Evolutionary conservation across 2,113 vertebrate species (phyloP).

Genomic region (Lepisosteus oculatus): DNA sequence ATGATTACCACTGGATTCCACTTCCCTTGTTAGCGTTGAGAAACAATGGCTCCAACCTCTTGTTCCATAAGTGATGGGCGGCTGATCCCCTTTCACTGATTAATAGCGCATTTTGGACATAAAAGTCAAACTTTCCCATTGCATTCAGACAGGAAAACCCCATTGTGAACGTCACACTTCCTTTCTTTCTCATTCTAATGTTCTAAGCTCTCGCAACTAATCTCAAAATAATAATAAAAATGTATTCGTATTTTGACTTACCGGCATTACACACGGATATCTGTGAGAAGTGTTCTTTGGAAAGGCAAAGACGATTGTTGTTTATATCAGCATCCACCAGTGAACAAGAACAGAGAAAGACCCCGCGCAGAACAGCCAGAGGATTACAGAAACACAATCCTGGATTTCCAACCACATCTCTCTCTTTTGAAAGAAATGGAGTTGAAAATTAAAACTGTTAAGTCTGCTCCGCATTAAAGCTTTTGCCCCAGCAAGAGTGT

Average conservation of each 20-base stretch:
- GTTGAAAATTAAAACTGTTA: constrained; percentile 10
- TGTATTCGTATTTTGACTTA: neutral
- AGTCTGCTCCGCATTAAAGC: neutral
- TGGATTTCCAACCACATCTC: neutral
- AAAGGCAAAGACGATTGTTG: neutral
- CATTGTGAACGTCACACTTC: neutral
- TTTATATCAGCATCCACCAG: neutral
- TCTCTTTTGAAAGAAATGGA: neutral
- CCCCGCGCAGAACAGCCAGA: neutral
- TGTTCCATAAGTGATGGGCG: neutral
- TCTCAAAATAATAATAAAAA: neutral
- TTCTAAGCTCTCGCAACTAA: neutral
- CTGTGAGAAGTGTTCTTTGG: neutral
- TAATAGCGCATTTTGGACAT: neutral
- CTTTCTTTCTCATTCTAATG: neutral
- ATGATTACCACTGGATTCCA: too few species aligned
- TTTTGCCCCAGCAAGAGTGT: neutral
- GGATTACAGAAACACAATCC: constrained; percentile 9
- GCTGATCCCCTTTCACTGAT: neutral
- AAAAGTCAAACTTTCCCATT: neutral
- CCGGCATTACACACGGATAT: constrained; percentile 2
- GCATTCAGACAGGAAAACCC: neutral
- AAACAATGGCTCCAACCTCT: too few species aligned
- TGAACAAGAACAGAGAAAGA: neutral
- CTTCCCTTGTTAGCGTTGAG: too few species aligned